These are phyloP conservation scores for Spilosoma lubricipeda DNA, from an alignment of 2,888 invertebrate genomes.

Conservation along the genomic window DNA sequence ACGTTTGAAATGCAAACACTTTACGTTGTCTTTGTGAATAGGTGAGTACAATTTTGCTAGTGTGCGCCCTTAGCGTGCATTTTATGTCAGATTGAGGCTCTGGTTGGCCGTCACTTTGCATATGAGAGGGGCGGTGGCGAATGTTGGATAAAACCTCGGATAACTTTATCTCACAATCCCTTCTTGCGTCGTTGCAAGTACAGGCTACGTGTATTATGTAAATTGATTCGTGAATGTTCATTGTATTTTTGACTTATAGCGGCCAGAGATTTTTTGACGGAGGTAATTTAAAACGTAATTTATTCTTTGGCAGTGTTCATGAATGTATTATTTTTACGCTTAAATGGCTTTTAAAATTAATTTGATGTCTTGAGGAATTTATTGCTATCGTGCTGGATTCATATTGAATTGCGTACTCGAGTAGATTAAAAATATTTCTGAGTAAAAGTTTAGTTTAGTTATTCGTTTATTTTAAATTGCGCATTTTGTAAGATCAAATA, in stretches of 20 bases:
- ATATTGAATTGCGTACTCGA: not conserved
- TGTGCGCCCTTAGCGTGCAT: slow-evolving; percentile 60
- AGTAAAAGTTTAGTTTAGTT: not conserved
- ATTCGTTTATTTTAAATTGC: not conserved
- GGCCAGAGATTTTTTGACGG: slow-evolving; percentile 40
- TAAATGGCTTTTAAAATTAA: slow-evolving; percentile 17
- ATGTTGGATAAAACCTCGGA: slow-evolving; percentile 65
- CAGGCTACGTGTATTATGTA: slow-evolving; percentile 70
- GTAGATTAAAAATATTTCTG: not conserved
- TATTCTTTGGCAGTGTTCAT: slow-evolving; percentile 30
- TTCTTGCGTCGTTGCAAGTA: slow-evolving; percentile 66
- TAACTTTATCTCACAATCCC: slow-evolving; percentile 71
- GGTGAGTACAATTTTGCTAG: slow-evolving; percentile 52
- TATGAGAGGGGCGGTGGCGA: slow-evolving; percentile 59
- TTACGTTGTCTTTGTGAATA: slow-evolving; percentile 56
- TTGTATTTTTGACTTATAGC: slow-evolving; percentile 55
- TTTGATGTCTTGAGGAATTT: slow-evolving; percentile 5
- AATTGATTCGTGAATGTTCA: slow-evolving; percentile 69
- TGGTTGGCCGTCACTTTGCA: slow-evolving; percentile 67
- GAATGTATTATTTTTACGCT: slow-evolving; percentile 24
- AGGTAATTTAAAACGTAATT: slow-evolving; percentile 40
- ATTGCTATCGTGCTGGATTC: slow-evolving; percentile 4
- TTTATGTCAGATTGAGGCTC: slow-evolving; percentile 64
- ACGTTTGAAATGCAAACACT: slow-evolving; percentile 47
- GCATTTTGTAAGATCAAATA: not conserved